These are phyloP conservation scores for Rallus limicola DNA, from an alignment of 2,113 vertebrate species.

Conservation along the genomic window DNA sequence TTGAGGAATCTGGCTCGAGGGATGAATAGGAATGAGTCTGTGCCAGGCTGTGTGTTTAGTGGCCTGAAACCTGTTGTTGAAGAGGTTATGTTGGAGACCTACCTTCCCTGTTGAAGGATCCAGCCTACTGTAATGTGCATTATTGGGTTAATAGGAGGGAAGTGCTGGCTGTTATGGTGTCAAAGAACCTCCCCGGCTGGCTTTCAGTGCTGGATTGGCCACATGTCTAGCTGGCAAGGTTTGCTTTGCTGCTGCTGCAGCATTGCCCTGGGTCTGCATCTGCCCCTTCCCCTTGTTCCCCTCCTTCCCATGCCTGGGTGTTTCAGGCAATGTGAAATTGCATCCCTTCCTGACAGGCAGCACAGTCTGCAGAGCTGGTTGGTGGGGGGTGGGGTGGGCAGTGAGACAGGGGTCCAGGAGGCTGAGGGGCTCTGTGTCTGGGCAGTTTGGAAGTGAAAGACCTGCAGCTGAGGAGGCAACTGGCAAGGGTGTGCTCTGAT, in stretches of 20 bases:
- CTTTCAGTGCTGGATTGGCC: not conserved
- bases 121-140: not conserved
- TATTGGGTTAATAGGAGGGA: not conserved
- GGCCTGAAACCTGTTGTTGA: not conserved
- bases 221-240: fast-evolving
- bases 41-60: not conserved
- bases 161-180: not conserved
- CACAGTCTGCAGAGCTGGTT: not conserved
- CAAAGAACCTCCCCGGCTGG: not conserved
- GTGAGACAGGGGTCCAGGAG: not conserved
- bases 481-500: not conserved
- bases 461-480: not conserved
- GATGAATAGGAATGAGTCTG: not conserved
- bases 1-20: not conserved
- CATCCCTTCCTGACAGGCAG: not conserved
- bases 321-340: not conserved
- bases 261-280: not conserved
- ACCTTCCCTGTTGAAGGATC: not conserved
- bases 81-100: not conserved
- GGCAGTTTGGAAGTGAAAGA: not conserved
- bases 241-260: not conserved
- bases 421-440: not conserved
- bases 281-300: not conserved
- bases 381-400: too few relatives aligned
- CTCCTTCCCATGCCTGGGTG: not conserved